These are phyloP conservation scores for Montipora foliosa DNA, from an alignment of 64 coral and sea anemone species.

Conservation along the genomic window DNA sequence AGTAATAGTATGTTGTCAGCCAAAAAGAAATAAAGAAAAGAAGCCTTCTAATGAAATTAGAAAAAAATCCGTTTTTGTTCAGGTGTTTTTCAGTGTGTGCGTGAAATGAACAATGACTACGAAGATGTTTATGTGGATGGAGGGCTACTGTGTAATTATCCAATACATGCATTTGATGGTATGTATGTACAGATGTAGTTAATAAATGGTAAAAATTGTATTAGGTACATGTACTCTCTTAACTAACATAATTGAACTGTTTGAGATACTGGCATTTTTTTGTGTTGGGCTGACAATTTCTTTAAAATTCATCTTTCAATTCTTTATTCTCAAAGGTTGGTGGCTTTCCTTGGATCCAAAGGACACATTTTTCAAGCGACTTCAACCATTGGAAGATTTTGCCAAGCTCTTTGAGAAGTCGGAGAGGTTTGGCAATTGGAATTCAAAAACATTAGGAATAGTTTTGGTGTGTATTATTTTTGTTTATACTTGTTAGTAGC, in stretches of 20 bases:
- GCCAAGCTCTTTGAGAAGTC: slow-evolving; percentile 98
- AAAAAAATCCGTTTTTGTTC: slow-evolving; percentile 7
- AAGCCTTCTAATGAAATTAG: too few relatives aligned
- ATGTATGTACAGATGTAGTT: slow-evolving; percentile 14
- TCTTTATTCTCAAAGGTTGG: slow-evolving; percentile 73
- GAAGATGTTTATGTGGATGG: slow-evolving; percentile 99
- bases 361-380: slow-evolving; percentile 97
- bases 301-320: not conserved
- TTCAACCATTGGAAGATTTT: slow-evolving; percentile 98
- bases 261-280: too few relatives aligned
- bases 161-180: slow-evolving; percentile 99
- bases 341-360: slow-evolving; percentile 97
- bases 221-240: too few relatives aligned
- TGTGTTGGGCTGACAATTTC: too few relatives aligned
- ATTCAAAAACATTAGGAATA: slow-evolving; percentile 88
- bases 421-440: slow-evolving; percentile 97
- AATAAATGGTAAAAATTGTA: too few relatives aligned
- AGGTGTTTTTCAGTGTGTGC: slow-evolving; percentile 98
- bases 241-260: too few relatives aligned
- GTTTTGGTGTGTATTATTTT: slow-evolving; percentile 78
- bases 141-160: slow-evolving; percentile 97
- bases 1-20: too few relatives aligned
- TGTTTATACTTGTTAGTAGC: not conserved
- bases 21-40: too few relatives aligned
- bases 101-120: slow-evolving; percentile 95